A percentile compares a stretch with the other conserved stretches of the same genome.
Conservation (phyloP, 2,888 invertebrate genomes). For the Melipona beecheii region DNA sequence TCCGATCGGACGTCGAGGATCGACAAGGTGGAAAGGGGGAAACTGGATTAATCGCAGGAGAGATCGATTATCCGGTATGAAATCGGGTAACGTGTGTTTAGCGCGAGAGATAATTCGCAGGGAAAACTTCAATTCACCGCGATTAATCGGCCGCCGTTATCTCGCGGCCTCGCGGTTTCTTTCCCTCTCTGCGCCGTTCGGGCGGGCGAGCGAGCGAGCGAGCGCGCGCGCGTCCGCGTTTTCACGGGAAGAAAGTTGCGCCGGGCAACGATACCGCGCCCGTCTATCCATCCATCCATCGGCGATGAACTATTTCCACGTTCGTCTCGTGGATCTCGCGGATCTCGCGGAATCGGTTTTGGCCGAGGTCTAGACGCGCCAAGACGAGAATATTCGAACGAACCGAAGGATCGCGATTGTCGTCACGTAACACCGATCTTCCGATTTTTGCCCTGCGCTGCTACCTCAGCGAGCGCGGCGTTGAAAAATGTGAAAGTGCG, state of each 20-base stretch:
- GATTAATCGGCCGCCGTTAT: conserved; percentile 22
- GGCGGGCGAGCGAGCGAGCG: too few species aligned
- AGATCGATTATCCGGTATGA: conserved; percentile 46
- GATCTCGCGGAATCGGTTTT: background rate
- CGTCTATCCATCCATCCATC: conserved; percentile 3
- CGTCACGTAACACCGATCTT: background rate
- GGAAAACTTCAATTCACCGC: conserved; percentile 37
- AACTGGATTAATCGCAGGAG: conserved; percentile 40
- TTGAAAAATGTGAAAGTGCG: conserved; percentile 53
- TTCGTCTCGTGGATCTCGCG: background rate
- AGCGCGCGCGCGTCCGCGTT: background rate
- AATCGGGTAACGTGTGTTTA: conserved; percentile 40
- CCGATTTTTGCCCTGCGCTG: background rate
- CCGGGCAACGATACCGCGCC: background rate
- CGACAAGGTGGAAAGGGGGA: background rate
- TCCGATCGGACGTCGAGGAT: conserved; percentile 2
- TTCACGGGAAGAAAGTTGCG: background rate
- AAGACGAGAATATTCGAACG: too few species aligned
- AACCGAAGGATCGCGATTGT: background rate
- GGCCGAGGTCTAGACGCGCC: background rate
- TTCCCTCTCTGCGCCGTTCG: background rate
- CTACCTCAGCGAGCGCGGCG: too few species aligned
- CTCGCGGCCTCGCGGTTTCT: conserved; percentile 12
- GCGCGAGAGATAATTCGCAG: conserved; percentile 27
- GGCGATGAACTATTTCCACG: background rate